These are phyloP conservation scores for Spatula clypeata DNA, from an alignment of 2,797 vertebrate species.

Conservation along the genomic window DNA sequence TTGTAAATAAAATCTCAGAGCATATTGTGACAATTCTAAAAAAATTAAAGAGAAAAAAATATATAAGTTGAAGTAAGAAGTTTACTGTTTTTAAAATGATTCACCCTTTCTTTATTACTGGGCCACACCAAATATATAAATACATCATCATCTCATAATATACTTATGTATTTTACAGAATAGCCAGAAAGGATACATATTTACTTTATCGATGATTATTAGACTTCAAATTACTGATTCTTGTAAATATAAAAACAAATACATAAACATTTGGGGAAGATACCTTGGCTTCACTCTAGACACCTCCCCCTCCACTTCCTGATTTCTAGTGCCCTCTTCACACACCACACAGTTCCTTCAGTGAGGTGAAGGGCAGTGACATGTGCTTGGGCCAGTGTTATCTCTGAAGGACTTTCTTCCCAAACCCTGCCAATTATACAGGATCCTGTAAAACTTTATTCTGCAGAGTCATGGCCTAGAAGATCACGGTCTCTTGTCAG, in stretches of 20 bases:
- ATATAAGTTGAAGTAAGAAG: background rate
- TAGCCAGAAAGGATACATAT: background rate
- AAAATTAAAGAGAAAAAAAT: background rate
- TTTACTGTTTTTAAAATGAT: background rate
- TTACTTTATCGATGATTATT: background rate
- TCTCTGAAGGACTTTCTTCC: background rate
- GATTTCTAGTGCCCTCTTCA: rapidly evolving
- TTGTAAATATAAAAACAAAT: background rate
- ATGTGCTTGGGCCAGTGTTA: too few relatives aligned
- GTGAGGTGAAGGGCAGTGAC: too few relatives aligned
- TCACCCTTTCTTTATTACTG: background rate
- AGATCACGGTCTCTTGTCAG: too few relatives aligned
- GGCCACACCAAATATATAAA: background rate
- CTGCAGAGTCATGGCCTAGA: background rate
- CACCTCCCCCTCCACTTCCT: background rate
- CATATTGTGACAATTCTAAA: background rate
- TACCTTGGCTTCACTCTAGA: background rate
- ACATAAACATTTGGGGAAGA: rapidly evolving
- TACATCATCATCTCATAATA: background rate
- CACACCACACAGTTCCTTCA: rapidly evolving
- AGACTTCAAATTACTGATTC: background rate
- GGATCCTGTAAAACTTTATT: background rate
- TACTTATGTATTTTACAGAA: background rate
- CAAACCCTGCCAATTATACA: background rate
- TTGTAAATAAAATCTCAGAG: background rate